phyloP scores from a whole-genome alignment of 23 tunicate species.

The Botrylloides violaceus region DNA sequence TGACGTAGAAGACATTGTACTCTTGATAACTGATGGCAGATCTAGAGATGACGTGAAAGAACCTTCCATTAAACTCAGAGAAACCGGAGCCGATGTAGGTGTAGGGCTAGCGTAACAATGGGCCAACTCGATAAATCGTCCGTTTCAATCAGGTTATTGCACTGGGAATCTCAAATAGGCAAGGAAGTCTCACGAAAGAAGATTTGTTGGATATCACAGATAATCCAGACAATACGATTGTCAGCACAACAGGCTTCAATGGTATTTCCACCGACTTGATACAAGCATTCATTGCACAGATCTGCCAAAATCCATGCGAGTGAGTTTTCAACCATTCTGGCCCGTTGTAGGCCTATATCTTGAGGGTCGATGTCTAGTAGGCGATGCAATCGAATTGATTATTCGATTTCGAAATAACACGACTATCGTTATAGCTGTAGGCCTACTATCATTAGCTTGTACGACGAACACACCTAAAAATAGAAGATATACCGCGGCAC shows the following conservation, averaged over 20 bases:
- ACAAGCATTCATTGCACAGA: conserved; percentile 27
- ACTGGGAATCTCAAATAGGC: conserved; percentile 57
- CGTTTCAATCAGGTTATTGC: conserved; percentile 43
- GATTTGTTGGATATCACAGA: conserved; percentile 69
- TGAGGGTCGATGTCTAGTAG: too few species aligned
- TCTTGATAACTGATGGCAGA: conserved; percentile 77
- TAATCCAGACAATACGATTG: conserved; percentile 53
- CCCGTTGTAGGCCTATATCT: too few species aligned
- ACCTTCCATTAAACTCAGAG: conserved; percentile 47
- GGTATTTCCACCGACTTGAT: conserved; percentile 48
- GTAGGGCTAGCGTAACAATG: background rate
- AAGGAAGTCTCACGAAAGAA: conserved; percentile 64
- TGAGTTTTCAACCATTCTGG: too few species aligned
- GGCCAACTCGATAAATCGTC: too few species aligned
- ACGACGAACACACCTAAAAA: too few species aligned
- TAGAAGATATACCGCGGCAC: too few species aligned
- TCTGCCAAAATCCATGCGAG: conserved; percentile 65
- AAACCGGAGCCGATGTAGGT: conserved; percentile 52
- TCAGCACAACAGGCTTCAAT: conserved; percentile 65
- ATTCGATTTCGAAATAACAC: too few species aligned
- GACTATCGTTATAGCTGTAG: too few species aligned
- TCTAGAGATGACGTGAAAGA: conserved; percentile 55
- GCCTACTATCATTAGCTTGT: too few species aligned
- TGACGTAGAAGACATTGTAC: conserved; percentile 52
- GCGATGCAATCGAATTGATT: too few species aligned